phyloP scores from a whole-genome alignment of 2,888 invertebrate genomes.

The Stenodera caucasica region DNA sequence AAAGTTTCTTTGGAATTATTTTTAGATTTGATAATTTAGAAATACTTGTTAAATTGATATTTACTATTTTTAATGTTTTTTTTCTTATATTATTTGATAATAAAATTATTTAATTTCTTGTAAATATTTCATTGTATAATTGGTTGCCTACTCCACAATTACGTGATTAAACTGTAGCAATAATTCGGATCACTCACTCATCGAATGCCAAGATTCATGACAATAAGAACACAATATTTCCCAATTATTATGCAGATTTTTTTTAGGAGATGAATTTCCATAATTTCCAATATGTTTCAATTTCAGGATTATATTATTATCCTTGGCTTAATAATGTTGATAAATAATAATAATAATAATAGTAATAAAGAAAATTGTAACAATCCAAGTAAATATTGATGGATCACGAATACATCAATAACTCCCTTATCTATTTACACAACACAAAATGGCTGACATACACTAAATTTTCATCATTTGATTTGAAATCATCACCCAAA shows the following conservation, averaged over 20 bases:
- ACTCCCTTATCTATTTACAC: conserved; percentile 13
- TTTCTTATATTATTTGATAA: conserved; percentile 36
- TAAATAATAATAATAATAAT: neutral
- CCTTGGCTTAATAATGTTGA: neutral
- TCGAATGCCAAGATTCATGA: no score
- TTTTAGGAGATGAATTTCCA: no score
- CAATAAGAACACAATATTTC: no score
- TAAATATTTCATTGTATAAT: conserved; percentile 5
- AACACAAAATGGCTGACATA: conserved; percentile 9
- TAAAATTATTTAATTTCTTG: conserved; percentile 32
- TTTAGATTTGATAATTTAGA: conserved; percentile 29
- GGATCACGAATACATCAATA: conserved; percentile 12
- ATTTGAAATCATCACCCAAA: conserved; percentile 6
- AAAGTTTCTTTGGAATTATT: neutral
- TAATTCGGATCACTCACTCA: no score
- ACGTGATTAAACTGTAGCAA: no score
- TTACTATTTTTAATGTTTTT: conserved; percentile 37
- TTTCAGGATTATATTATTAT: no score
- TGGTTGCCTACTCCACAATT: neutral
- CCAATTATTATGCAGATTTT: no score
- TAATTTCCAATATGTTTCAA: no score
- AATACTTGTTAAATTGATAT: conserved; percentile 36
- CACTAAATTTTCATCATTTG: conserved; percentile 10
- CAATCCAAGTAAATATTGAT: conserved; percentile 8
- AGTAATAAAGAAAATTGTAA: neutral